Evolutionary conservation across 2,797 vertebrate species (phyloP).

Genomic region (Enteromius radiatus): DNA sequence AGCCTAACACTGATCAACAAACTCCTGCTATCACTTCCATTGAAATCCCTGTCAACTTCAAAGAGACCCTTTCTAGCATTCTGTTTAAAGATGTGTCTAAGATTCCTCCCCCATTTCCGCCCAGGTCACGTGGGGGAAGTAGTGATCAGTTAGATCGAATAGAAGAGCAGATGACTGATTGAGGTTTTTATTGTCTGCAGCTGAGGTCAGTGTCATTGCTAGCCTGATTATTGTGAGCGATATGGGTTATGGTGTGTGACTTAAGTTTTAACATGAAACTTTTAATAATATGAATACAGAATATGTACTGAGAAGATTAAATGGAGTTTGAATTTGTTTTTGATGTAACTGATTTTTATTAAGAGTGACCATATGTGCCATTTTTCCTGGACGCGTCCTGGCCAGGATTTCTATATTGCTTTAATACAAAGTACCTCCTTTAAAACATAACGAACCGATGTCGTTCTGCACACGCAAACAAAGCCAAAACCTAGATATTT

Average conservation of each 20-base stretch:
- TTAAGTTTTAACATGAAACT: too few species aligned
- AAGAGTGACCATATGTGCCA: too few species aligned
- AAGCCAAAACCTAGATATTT: too few species aligned
- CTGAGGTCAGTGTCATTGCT: background rate
- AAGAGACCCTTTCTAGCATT: constrained; percentile 74
- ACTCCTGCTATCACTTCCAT: constrained; percentile 44
- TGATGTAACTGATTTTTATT: too few species aligned
- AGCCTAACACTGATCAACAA: constrained; percentile 54
- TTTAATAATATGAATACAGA: constrained; percentile 1
- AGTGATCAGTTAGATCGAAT: constrained; percentile 8
- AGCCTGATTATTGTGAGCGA: background rate
- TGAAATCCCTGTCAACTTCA: constrained; percentile 71
- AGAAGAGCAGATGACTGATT: constrained; percentile 30
- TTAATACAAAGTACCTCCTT: too few species aligned
- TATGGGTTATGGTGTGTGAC: background rate
- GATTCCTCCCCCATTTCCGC: constrained; percentile 59
- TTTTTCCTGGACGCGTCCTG: too few species aligned
- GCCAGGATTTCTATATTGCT: too few species aligned
- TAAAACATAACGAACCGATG: too few species aligned
- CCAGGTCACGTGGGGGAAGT: constrained; percentile 22
- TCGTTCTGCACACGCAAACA: too few species aligned
- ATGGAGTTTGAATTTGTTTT: background rate
- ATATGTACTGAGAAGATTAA: background rate
- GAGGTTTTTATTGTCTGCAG: constrained; percentile 14
- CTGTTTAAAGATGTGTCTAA: constrained; percentile 76